Conservation (phyloP, 2,888 invertebrate genomes). For the Nebria salina region DNA sequence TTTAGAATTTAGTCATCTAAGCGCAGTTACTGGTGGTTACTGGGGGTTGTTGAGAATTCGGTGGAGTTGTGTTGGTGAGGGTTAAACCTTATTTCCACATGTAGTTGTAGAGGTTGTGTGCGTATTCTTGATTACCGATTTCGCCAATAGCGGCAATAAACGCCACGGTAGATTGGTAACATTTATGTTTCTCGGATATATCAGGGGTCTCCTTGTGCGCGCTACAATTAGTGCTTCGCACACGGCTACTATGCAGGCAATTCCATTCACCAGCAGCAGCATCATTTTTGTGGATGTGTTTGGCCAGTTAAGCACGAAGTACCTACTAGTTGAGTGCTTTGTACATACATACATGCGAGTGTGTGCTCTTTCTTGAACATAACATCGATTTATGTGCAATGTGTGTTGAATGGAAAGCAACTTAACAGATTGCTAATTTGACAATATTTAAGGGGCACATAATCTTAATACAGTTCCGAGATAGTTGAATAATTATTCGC, state of each 20-base stretch:
- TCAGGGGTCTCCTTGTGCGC: not conserved
- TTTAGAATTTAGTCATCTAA: too few relatives aligned
- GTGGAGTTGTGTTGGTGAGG: not conserved
- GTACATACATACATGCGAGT: not conserved
- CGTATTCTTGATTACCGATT: slow-evolving; percentile 41
- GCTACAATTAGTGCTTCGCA: not conserved
- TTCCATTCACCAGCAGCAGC: too few relatives aligned
- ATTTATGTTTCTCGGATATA: slow-evolving; percentile 23
- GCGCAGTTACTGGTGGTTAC: too few relatives aligned
- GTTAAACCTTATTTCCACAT: not conserved
- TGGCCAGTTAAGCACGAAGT: not conserved
- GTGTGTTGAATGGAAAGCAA: not conserved
- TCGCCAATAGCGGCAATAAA: slow-evolving; percentile 43
- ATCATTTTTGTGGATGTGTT: not conserved
- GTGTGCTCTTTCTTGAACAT: not conserved
- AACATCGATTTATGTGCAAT: slow-evolving; percentile 2
- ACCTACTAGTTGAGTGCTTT: not conserved
- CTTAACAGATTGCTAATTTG: slow-evolving; percentile 62
- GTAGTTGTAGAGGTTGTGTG: not conserved
- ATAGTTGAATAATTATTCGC: slow-evolving; percentile 63
- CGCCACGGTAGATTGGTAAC: slow-evolving; percentile 42
- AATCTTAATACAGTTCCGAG: slow-evolving; percentile 64
- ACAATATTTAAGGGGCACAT: slow-evolving; percentile 62
- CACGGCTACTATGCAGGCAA: not conserved
- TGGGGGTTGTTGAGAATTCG: too few relatives aligned